These are phyloP conservation scores for Trachymyrmex cornetzi DNA, from an alignment of 1,140 invertebrate species.

Conservation along the genomic window DNA sequence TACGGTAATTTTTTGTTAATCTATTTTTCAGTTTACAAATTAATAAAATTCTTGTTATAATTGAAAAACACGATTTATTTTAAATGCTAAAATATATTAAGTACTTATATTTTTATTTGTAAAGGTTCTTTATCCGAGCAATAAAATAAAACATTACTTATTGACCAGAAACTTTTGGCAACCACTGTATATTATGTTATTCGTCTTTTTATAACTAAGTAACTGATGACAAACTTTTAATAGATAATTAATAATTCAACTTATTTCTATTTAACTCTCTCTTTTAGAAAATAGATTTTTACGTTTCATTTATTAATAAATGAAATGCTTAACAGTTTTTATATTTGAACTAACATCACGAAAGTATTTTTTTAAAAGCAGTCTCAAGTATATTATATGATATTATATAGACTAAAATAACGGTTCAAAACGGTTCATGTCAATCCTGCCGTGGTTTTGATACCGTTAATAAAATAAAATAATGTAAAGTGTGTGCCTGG, in stretches of 20 bases:
- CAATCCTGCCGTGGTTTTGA: neutral
- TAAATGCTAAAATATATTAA: no score
- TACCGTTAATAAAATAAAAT: constrained; percentile 51
- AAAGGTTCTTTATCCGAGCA: no score
- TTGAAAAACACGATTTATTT: no score
- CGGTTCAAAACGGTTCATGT: constrained; percentile 14
- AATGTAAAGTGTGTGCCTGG: neutral
- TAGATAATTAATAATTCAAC: neutral
- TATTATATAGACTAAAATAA: neutral
- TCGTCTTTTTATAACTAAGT: neutral
- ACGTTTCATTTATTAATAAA: neutral
- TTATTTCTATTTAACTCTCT: neutral
- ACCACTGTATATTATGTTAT: neutral
- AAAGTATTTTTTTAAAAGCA: constrained; percentile 7
- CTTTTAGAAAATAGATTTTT: neutral
- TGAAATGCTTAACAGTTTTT: neutral
- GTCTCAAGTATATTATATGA: neutral
- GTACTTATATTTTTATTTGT: no score
- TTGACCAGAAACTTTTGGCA: no score
- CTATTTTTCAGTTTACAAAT: no score
- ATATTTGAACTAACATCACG: neutral
- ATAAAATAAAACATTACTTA: no score
- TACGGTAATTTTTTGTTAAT: no score
- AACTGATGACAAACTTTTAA: neutral
- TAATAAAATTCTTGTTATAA: no score